A percentile compares a stretch with the other conserved stretches of the same genome.
phyloP scores from a whole-genome alignment of 2,797 vertebrate species.

The Petrocephalus sullivani region DNA sequence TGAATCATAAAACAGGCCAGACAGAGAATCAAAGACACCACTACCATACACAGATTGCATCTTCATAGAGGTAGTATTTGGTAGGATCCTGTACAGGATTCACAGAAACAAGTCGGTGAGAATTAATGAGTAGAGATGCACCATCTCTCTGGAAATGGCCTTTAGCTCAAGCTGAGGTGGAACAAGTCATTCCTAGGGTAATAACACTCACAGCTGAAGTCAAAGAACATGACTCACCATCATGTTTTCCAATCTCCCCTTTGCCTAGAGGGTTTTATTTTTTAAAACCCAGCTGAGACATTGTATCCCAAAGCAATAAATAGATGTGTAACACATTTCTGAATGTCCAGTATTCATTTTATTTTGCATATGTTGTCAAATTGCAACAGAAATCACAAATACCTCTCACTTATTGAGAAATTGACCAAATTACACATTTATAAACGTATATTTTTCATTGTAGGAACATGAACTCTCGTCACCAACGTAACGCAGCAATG shows the following conservation, averaged over 20 bases:
- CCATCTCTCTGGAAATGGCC: background rate
- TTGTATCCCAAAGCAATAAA: constrained; percentile 7
- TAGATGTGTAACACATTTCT: constrained; percentile 10
- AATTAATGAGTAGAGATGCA: background rate
- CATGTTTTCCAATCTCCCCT: constrained; percentile 7
- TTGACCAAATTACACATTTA: background rate
- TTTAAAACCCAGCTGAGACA: constrained; percentile 7
- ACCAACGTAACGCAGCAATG: constrained; percentile 25
- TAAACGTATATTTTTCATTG: background rate
- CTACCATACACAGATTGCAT: background rate
- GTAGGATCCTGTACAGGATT: background rate
- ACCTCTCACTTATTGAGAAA: background rate
- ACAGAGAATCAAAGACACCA: background rate
- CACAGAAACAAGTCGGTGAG: background rate
- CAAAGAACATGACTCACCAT: constrained; percentile 14
- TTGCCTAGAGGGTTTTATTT: constrained; percentile 11
- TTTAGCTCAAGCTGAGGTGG: background rate
- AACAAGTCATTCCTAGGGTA: background rate
- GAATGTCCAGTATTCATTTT: background rate
- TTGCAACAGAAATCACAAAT: background rate
- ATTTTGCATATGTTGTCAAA: background rate
- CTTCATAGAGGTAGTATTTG: background rate
- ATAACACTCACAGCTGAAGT: constrained; percentile 6
- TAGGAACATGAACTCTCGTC: constrained; percentile 8
- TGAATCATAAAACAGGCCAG: background rate